These are phyloP conservation scores for Hycleus cichorii DNA, from an alignment of 1,140 invertebrate species.

Conservation along the genomic window DNA sequence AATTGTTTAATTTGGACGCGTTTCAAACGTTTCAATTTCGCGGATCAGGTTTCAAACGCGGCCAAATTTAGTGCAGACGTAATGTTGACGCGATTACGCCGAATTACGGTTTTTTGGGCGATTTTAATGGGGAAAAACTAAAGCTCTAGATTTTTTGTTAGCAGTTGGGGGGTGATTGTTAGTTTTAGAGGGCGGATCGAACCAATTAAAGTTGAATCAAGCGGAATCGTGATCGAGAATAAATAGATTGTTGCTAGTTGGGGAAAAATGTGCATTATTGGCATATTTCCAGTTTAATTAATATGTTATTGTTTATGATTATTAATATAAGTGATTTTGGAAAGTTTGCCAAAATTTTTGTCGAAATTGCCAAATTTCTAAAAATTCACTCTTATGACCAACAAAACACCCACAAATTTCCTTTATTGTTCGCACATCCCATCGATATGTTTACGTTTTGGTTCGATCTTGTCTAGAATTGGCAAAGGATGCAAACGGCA, in stretches of 20 bases:
- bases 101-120: background rate
- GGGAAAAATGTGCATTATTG: too few species aligned
- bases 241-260: too few species aligned
- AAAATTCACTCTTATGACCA: background rate
- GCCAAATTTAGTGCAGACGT: constrained; percentile 9
- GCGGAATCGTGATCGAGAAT: too few species aligned
- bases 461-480: background rate
- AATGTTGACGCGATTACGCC: background rate
- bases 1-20: background rate
- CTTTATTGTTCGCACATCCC: background rate
- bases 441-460: background rate
- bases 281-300: too few species aligned
- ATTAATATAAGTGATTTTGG: too few species aligned
- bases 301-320: too few species aligned
- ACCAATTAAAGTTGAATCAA: too few species aligned
- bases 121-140: too few species aligned
- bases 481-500: constrained; percentile 33
- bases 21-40: background rate
- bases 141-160: too few species aligned
- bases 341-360: background rate
- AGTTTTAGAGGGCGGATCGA: too few species aligned
- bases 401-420: background rate
- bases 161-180: too few species aligned
- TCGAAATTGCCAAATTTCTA: background rate
- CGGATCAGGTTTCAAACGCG: background rate